Evolutionary conservation across 2,113 vertebrate genomes (phyloP).

Genomic region (Eulacestoma nigropectus): DNA sequence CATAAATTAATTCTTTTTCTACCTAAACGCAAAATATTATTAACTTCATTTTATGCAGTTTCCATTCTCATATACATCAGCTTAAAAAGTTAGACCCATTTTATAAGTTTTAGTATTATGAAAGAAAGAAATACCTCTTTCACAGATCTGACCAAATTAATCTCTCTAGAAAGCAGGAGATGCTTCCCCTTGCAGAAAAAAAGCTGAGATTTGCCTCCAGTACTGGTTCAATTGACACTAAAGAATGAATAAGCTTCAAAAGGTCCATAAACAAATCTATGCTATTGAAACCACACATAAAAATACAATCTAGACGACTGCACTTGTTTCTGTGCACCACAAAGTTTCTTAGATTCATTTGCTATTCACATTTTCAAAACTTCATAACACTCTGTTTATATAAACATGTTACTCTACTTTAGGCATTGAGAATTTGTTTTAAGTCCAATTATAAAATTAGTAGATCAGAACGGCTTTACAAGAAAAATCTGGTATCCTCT

Average conservation of each 20-base stretch:
- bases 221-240: not conserved
- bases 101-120: not conserved
- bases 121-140: not conserved
- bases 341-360: not conserved
- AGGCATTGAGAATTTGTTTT: not conserved
- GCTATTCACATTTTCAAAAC: not conserved
- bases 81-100: accelerated
- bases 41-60: not conserved
- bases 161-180: not conserved
- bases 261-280: not conserved
- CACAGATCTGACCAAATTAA: not conserved
- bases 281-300: not conserved
- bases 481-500: not conserved
- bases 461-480: not conserved
- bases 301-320: not conserved
- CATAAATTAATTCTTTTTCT: not conserved
- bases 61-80: not conserved
- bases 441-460: not conserved
- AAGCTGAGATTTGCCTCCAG: not conserved
- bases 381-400: not conserved
- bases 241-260: not conserved
- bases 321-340: not conserved
- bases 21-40: not conserved
- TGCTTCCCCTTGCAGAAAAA: not conserved
- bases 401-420: not conserved